These are phyloP conservation scores for Ophioderma brevispina DNA, from an alignment of 35 echinoderm and acorn worm species.

Conservation along the genomic window DNA sequence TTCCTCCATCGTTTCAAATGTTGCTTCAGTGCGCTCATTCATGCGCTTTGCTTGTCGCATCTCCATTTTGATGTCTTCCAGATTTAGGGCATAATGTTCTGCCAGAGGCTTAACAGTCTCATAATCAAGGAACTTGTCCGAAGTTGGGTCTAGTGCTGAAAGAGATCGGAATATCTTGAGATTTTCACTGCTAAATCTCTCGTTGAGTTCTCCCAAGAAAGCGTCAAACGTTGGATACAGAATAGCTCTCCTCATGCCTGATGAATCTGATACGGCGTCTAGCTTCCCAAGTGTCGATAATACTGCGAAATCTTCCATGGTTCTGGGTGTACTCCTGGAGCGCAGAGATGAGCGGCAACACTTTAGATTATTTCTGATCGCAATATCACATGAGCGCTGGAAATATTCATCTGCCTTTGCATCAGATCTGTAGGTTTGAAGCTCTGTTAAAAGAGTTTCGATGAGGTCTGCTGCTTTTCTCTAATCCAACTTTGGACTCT, in stretches of 20 bases:
- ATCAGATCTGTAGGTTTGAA: slow-evolving; percentile 35
- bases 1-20: slow-evolving; percentile 21
- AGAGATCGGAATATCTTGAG: too few species aligned
- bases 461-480: slow-evolving; percentile 32
- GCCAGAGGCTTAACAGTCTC: slow-evolving; percentile 24
- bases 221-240: background rate
- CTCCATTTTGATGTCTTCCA: slow-evolving; percentile 18
- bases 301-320: background rate
- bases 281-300: background rate
- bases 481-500: slow-evolving; percentile 35
- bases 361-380: background rate
- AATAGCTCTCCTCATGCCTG: background rate
- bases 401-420: slow-evolving; percentile 20
- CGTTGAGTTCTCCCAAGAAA: slow-evolving; percentile 9
- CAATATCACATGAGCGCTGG: background rate
- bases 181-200: slow-evolving; percentile 33
- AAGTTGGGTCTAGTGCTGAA: slow-evolving; percentile 23
- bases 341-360: background rate
- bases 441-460: slow-evolving; percentile 23
- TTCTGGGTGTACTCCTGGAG: background rate
- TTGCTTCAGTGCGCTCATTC: background rate
- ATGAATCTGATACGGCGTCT: background rate
- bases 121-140: slow-evolving; percentile 10
- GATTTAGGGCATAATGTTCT: slow-evolving; percentile 36
- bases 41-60: slow-evolving; percentile 45